phyloP scores from a whole-genome alignment of 2,888 invertebrate genomes.

The Stegophylla sp. region DNA sequence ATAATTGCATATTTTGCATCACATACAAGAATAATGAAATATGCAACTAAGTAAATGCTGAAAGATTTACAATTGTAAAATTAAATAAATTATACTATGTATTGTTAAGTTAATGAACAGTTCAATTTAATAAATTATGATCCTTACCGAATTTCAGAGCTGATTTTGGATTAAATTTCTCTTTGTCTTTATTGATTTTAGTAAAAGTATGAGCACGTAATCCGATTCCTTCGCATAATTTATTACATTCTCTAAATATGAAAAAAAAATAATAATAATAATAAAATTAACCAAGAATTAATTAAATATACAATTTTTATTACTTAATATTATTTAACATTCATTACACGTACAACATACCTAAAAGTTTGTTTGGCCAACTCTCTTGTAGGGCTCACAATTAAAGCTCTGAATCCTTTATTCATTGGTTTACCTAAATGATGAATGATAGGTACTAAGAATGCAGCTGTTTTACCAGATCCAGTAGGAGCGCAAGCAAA shows the following conservation, averaged over 20 bases:
- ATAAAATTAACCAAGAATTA: constrained; percentile 23
- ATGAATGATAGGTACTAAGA: constrained; percentile 86
- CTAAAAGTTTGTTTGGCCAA: constrained; percentile 83
- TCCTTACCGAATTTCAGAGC: constrained; percentile 77
- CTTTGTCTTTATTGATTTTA: constrained; percentile 74
- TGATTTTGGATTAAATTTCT: constrained; percentile 77
- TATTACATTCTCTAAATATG: constrained; percentile 68
- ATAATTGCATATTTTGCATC: too few species aligned
- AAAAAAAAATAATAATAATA: too few species aligned
- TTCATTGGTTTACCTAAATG: constrained; percentile 74
- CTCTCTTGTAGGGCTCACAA: constrained; percentile 92
- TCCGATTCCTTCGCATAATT: constrained; percentile 77
- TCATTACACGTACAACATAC: constrained; percentile 43
- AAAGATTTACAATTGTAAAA: too few species aligned
- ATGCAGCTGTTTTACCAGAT: constrained; percentile 96
- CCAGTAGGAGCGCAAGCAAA: constrained; percentile 97
- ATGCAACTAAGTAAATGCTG: too few species aligned
- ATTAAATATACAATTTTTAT: not conserved
- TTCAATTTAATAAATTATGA: not conserved
- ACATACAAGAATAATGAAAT: too few species aligned
- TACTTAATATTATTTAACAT: not conserved
- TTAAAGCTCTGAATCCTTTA: constrained; percentile 82
- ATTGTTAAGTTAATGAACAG: not conserved
- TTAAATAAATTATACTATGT: too few species aligned
- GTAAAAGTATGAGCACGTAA: constrained; percentile 80